Percentiles rank a stretch among this genome's conserved stretches.
Conservation (phyloP, 2,113 vertebrate genomes). For the Microtus oregoni region DNA sequence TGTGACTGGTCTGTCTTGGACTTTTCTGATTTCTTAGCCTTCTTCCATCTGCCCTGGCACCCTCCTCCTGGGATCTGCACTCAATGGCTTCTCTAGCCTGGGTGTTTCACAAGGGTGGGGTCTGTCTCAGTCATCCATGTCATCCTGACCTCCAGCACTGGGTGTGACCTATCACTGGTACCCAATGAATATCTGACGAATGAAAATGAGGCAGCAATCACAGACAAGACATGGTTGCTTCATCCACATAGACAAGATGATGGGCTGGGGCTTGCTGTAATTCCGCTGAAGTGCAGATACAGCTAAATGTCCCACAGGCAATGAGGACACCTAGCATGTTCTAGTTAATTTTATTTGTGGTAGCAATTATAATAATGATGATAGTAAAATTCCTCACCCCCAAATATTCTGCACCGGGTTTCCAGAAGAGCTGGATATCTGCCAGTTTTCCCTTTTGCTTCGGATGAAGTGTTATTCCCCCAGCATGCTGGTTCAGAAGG, state of each 20-base stretch:
- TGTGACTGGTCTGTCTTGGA: not conserved
- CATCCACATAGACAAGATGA: not conserved
- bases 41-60: not conserved
- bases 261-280: conserved; percentile 47
- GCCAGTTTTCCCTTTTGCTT: not conserved
- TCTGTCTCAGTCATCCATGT: conserved; percentile 29
- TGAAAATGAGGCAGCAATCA: conserved; percentile 50
- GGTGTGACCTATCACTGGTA: not conserved
- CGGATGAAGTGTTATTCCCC: not conserved
- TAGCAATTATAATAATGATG: conserved; percentile 34
- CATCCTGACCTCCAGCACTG: conserved; percentile 43
- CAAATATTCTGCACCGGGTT: not conserved
- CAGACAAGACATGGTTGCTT: conserved; percentile 48
- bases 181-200: conserved; percentile 54
- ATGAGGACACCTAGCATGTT: conserved; percentile 57
- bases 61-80: not conserved
- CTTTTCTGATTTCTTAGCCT: not conserved
- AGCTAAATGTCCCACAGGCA: conserved; percentile 53
- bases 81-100: not conserved
- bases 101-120: conserved; percentile 40
- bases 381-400: conserved; percentile 33
- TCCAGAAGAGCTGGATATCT: not conserved
- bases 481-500: not conserved
- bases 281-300: conserved; percentile 45
- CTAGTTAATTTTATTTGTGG: conserved; percentile 50